Base-by-base conservation (phyloP, 1,140 invertebrate species). In the Coenobita brevimanus region DNA sequence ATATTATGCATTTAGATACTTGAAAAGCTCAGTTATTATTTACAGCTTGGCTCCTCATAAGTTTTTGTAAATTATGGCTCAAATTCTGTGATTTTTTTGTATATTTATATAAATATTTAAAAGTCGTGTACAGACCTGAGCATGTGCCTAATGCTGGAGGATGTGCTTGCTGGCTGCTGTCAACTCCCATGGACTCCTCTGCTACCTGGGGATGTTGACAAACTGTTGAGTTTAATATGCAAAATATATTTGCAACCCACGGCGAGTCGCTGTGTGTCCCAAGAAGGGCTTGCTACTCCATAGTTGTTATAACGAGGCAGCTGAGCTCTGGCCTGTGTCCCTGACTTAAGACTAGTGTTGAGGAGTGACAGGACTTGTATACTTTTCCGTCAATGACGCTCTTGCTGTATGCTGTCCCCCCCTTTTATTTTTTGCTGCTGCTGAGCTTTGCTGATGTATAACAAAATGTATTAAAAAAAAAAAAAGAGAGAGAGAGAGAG, bases 41-140 rank as follows among this genome's bases (percentile, higher is more conserved):
- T 82, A 83, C 71, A 82, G 81, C 88, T 89, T 89, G 82, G 88
- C 88, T 84, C 81, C 75, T 83, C 60, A 87, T 87, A 83, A 84
- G 88, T 89, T 89, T n/a, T 89, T 89, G 81, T 83, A 79, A 79
- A 89, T 82, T 89, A 84, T 83, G 82, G 88, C 88, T 89, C 88
- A 89, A 89, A 83, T 89, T 83, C 88, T 89, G 88, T 89, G 88
- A 89, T 89, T 89, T 89, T 89, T 89, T 89, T 89, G 88, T 89
- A 89, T 89, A 89, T 89, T 89, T 89, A 89, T 89, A 89, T 89
- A 89, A 84, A 89, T 89, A 89, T 80, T 69, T 79, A 71, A 78
- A 78, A 80, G 62, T 81, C 43, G 54, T 89, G 88, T 89, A 89
- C 88, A 89, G 88, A 89, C 75, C 73, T 60, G 79, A 89, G 87